These are phyloP conservation scores for Ctenicera cuprea DNA, from an alignment of 2,888 invertebrate species.

Conservation along the genomic window DNA sequence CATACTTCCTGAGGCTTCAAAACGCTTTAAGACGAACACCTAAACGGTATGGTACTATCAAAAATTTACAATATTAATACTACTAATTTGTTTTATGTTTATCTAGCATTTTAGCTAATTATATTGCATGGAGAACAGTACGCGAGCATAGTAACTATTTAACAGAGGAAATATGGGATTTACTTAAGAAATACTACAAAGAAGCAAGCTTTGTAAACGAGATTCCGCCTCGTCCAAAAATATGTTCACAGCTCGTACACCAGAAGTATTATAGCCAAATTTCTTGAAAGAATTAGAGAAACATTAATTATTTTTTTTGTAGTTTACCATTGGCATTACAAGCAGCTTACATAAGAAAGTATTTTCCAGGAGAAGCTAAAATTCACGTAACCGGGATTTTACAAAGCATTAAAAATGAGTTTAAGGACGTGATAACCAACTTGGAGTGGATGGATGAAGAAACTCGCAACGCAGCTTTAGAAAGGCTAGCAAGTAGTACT, in stretches of 20 bases:
- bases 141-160: slow-evolving; percentile 64
- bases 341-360: slow-evolving; percentile 65
- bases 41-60: slow-evolving; percentile 62
- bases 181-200: slow-evolving; percentile 59
- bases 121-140: slow-evolving; percentile 67
- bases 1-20: slow-evolving; percentile 64
- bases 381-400: slow-evolving; percentile 63
- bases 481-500: slow-evolving; percentile 64
- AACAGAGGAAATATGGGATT: slow-evolving; percentile 62
- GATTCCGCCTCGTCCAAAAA: slow-evolving; percentile 46
- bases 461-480: slow-evolving; percentile 64
- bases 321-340: slow-evolving; percentile 54
- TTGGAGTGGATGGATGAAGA: slow-evolving; percentile 68
- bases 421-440: slow-evolving; percentile 62
- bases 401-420: slow-evolving; percentile 66
- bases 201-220: slow-evolving; percentile 12
- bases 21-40: slow-evolving; percentile 62
- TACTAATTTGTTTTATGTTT: background rate
- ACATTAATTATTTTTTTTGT: background rate
- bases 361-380: slow-evolving; percentile 64
- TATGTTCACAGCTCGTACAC: slow-evolving; percentile 50
- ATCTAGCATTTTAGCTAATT: slow-evolving; percentile 67
- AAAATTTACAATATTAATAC: background rate
- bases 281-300: background rate
- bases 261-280: slow-evolving; percentile 46